phyloP scores from a whole-genome alignment of 92 coral and sea anemone genomes.

The Porites lobata region DNA sequence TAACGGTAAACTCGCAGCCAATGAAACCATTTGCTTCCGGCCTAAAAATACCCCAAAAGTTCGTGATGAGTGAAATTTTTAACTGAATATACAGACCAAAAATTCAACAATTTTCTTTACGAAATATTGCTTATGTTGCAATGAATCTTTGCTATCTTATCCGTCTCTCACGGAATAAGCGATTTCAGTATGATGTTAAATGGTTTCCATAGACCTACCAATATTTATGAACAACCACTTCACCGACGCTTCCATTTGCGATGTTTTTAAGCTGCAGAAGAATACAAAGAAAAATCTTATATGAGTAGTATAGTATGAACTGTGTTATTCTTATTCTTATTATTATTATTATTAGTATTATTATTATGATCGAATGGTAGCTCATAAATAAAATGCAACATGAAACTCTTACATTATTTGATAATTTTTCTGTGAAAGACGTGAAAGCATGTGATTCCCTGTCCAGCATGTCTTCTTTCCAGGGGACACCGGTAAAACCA shows the following conservation, averaged over 20 bases:
- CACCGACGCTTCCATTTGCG: not conserved
- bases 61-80: not conserved
- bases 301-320: no score
- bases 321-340: no score
- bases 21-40: not conserved
- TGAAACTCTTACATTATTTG: not conserved
- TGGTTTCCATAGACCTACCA: not conserved
- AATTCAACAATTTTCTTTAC: no score
- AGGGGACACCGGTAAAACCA: not conserved
- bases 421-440: not conserved
- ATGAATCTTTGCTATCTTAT: no score
- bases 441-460: slow-evolving; percentile 13
- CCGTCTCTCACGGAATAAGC: no score
- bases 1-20: slow-evolving; percentile 19
- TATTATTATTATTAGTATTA: no score
- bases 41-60: not conserved
- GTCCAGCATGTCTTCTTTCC: slow-evolving; percentile 13
- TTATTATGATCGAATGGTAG: no score
- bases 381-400: not conserved
- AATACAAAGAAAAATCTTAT: not conserved
- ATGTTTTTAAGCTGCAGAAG: not conserved
- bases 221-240: slow-evolving; percentile 4
- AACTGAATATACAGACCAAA: not conserved
- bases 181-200: no score
- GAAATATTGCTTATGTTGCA: no score